Percentiles rank a stretch among this genome's conserved stretches.
Evolutionary conservation across 2,888 invertebrate species (phyloP).

Genomic region (Trimorus sp.): DNA sequence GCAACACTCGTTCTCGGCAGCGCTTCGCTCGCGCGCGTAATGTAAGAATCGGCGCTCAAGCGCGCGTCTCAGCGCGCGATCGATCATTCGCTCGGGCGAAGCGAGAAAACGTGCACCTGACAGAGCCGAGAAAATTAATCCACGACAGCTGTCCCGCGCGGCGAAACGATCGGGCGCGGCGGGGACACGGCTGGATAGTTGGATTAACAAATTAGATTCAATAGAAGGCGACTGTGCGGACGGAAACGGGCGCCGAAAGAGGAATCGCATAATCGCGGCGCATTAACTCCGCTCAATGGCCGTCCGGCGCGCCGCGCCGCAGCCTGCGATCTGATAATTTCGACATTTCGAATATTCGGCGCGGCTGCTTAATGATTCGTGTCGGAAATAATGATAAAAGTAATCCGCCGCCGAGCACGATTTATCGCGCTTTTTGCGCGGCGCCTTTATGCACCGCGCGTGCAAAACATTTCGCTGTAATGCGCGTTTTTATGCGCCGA

Average conservation of each 20-base stretch:
- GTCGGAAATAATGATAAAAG: conserved; percentile 49
- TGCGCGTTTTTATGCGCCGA: conserved; percentile 22
- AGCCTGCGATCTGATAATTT: conserved; percentile 52
- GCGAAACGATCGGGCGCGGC: too few species aligned
- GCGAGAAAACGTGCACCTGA: conserved; percentile 69
- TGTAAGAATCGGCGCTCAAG: conserved; percentile 50
- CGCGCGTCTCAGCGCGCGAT: conserved; percentile 46
- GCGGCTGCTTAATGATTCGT: conserved; percentile 57
- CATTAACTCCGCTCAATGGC: too few species aligned
- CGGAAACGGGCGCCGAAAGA: conserved; percentile 43
- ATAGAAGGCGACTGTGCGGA: conserved; percentile 47
- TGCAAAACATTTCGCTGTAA: conserved; percentile 34
- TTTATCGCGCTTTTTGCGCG: conserved; percentile 44
- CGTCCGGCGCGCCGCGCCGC: too few species aligned
- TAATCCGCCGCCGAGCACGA: conserved; percentile 37
- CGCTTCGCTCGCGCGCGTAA: conserved; percentile 22
- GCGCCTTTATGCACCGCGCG: conserved; percentile 25
- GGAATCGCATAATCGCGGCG: conserved; percentile 63
- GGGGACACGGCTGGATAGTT: conserved; percentile 60
- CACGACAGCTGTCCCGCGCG: conserved; percentile 75
- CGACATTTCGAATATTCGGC: conserved; percentile 56
- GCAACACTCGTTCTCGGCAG: conserved; percentile 19
- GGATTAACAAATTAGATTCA: conserved; percentile 66
- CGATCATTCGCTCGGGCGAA: conserved; percentile 49
- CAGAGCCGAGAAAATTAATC: conserved; percentile 74